A percentile compares a stretch with the other conserved stretches of the same genome.
These are phyloP conservation scores for Tethya wilhelma DNA, from an alignment of 37 sponge, comb jelly and placozoan genomes.

Conservation along the genomic window DNA sequence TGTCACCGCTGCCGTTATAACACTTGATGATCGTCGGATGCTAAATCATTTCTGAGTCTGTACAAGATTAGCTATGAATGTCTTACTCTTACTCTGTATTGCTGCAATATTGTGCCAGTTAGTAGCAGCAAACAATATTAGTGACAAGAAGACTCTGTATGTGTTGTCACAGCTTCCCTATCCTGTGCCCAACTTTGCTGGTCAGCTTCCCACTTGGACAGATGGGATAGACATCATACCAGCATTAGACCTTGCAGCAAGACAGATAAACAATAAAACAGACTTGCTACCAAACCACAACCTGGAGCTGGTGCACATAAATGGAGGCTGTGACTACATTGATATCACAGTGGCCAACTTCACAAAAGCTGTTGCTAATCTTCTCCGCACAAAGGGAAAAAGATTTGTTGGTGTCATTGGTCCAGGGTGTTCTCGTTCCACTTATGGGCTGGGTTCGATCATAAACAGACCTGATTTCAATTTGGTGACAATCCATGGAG, in stretches of 20 bases:
- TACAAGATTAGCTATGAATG: too few relatives aligned
- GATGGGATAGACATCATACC: slow-evolving; percentile 16
- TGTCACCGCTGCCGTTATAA: too few relatives aligned
- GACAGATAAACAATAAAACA: slow-evolving; percentile 16
- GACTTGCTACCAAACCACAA: slow-evolving; percentile 16
- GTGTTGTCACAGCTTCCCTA: too few relatives aligned
- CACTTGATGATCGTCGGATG: too few relatives aligned
- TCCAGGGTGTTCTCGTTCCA: slow-evolving; percentile 34
- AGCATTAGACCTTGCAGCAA: slow-evolving; percentile 16
- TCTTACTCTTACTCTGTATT: too few relatives aligned
- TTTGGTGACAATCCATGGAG: slow-evolving; percentile 17
- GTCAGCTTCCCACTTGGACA: slow-evolving; percentile 30
- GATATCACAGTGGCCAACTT: neutral
- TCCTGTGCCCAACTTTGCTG: too few relatives aligned
- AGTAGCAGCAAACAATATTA: too few relatives aligned
- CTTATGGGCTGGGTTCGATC: slow-evolving; percentile 6
- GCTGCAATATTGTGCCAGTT: too few relatives aligned
- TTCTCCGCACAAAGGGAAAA: neutral
- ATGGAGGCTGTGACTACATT: slow-evolving; percentile 34
- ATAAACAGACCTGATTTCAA: slow-evolving; percentile 1
- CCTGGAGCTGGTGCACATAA: slow-evolving; percentile 18
- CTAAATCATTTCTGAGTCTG: too few relatives aligned
- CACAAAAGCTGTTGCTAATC: neutral
- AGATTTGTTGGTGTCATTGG: slow-evolving; percentile 26
- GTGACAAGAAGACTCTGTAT: too few relatives aligned